These are phyloP conservation scores for Drosophila ustulata DNA, from an alignment of 2,888 invertebrate genomes.

Conservation along the genomic window DNA sequence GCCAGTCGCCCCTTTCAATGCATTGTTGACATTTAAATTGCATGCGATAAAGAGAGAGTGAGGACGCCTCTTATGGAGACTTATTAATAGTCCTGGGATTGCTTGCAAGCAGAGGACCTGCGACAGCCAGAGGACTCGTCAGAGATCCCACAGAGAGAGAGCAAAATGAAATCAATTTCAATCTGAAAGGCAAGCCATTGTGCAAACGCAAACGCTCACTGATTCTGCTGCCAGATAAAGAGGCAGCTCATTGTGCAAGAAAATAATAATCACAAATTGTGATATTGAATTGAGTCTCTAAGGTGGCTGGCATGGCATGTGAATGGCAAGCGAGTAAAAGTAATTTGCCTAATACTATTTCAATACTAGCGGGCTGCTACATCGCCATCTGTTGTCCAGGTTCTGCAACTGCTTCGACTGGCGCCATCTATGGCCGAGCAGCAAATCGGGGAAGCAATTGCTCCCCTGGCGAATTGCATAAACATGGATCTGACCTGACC, in stretches of 20 bases:
- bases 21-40: slow-evolving; percentile 65
- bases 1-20: slow-evolving; percentile 19
- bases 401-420: background rate
- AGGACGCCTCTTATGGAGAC: slow-evolving; percentile 17
- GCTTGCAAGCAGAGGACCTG: slow-evolving; percentile 13
- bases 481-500: slow-evolving; percentile 39
- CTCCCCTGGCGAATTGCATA: slow-evolving; percentile 15
- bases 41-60: slow-evolving; percentile 10
- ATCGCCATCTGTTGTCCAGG: slow-evolving; percentile 2
- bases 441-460: background rate
- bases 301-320: background rate
- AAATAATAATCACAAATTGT: slow-evolving; percentile 20
- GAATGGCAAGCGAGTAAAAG: background rate
- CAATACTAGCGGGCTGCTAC: background rate
- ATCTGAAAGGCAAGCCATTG: slow-evolving; percentile 35
- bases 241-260: slow-evolving; percentile 18
- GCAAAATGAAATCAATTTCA: slow-evolving; percentile 47
- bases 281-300: background rate
- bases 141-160: slow-evolving; percentile 19
- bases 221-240: slow-evolving; percentile 28
- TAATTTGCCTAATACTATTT: background rate
- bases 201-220: slow-evolving; percentile 29
- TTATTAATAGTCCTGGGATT: slow-evolving; percentile 45
- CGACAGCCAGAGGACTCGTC: slow-evolving; percentile 17
- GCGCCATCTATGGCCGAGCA: slow-evolving; percentile 11